Conservation (phyloP, 2,113 vertebrate species). For the Hydropotes inermis region DNA sequence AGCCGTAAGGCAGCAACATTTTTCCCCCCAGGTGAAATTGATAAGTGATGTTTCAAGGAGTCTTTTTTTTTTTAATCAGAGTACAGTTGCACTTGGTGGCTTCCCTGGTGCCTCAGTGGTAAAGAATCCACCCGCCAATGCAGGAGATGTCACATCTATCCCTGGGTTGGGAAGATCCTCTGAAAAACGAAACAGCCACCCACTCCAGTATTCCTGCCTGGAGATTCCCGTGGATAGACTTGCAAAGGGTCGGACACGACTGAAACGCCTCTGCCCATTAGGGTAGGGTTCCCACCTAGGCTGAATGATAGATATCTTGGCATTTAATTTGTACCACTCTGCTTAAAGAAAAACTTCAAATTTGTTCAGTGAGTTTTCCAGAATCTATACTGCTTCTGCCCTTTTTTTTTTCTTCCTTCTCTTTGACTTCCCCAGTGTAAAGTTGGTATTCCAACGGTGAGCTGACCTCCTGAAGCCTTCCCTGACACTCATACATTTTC, state of each 20-base stretch:
- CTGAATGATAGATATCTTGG: not conserved
- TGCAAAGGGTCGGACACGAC: not conserved
- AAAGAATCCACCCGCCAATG: not conserved
- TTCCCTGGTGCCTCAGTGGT: rapidly evolving
- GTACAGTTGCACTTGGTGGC: not conserved
- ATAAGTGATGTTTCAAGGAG: not conserved
- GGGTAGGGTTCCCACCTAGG: rapidly evolving
- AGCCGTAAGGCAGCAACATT: not conserved
- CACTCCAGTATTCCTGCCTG: not conserved
- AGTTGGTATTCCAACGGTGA: rapidly evolving
- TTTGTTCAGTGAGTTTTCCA: not conserved
- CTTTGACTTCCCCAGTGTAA: rapidly evolving
- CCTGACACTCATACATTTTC: rapidly evolving
- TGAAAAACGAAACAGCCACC: not conserved
- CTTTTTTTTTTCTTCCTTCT: not conserved
- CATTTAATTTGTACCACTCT: not conserved
- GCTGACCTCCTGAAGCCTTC: rapidly evolving
- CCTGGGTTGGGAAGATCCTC: not conserved
- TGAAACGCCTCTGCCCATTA: rapidly evolving
- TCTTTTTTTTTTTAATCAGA: not conserved
- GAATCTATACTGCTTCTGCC: not conserved
- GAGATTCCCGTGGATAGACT: not conserved
- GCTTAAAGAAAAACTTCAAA: not conserved
- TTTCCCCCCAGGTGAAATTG: not conserved
- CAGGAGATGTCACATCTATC: rapidly evolving